Percentiles rank a stretch among this genome's conserved stretches.
phyloP scores from a whole-genome alignment of 2,113 vertebrate species.

The Choloepus hoffmanni region DNA sequence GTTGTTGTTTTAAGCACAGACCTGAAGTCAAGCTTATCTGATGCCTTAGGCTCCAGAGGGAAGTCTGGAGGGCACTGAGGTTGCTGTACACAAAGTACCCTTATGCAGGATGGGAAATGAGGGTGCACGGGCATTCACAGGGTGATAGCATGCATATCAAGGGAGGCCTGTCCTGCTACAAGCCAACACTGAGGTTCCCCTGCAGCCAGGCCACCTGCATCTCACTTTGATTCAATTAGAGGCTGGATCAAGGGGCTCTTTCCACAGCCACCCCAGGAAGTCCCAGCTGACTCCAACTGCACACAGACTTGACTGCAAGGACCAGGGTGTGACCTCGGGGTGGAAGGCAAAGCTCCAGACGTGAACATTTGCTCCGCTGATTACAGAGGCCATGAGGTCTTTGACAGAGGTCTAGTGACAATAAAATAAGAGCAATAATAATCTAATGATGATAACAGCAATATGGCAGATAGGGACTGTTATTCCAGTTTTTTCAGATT shows the following conservation, averaged over 20 bases:
- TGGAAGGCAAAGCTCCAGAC: neutral
- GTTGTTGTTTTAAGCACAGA: neutral
- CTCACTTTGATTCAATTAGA: slow-evolving; percentile 10
- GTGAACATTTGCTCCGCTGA: neutral
- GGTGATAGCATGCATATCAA: neutral
- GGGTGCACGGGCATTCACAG: neutral
- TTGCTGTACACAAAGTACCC: neutral
- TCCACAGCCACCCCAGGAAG: rapidly evolving
- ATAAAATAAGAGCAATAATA: neutral
- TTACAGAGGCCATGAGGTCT: neutral
- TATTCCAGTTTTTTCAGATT: neutral
- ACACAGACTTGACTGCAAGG: neutral
- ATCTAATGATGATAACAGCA: neutral
- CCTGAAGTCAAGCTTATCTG: neutral
- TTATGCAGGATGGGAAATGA: neutral
- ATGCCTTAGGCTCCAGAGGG: neutral
- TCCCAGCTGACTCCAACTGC: neutral
- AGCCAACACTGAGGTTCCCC: neutral
- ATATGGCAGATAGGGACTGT: neutral
- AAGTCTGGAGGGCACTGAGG: neutral
- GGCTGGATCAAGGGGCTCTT: neutral
- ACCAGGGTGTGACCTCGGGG: too few species aligned
- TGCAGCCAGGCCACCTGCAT: neutral
- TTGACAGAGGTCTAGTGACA: neutral
- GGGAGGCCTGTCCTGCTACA: neutral